Base-by-base conservation (phyloP, 2,797 vertebrate species). In the Graptemys geographica region DNA sequence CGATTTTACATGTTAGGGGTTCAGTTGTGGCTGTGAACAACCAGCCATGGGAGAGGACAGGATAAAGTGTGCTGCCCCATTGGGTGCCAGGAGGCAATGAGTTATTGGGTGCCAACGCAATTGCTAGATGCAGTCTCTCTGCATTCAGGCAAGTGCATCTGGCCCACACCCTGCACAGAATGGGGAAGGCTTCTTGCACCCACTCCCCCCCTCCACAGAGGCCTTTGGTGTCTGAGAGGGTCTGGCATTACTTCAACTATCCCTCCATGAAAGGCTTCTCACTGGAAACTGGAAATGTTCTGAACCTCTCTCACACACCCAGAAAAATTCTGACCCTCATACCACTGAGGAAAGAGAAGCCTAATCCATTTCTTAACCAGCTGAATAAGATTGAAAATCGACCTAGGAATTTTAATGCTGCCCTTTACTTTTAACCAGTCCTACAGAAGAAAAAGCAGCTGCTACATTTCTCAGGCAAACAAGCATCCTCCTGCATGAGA, bases 301-400 rank as follows among this genome's bases (percentile, higher is more conserved):
- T 11, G 1, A 25, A 2, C 55, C 90, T 81, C 74, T 86, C 85
- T 86, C 81, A 69, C 83, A 62, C 11, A 72, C 3, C 11, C 5
- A 4, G 12, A 57, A 97, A 94, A 96, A 65, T 57, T 91, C 52
- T 74, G 59, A 92, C 84, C 76, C 74, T 95, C 86, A 83, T 96
- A 74, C 87, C 91, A 86, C 81, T 56, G 91, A 87, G 88, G 79
- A 76, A 95, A 95, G 79, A 74, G 49, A 44, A 94, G 74, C 51
- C 59, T 84, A 94, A 95, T 89, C 94, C 10, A 6, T 80, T 96
- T 95, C 91, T 90, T 90, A 96, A 79, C 69, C 89, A 87, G 97
- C 80, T 91, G 93, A 95, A 41, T 87, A 86, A 94, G 62, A 87
- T 84, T 96, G 93, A 88, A 97, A 96, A 93, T 95, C 83, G 37